These are phyloP conservation scores for Mionectes macconnelli DNA, from an alignment of 2,113 vertebrate species.

Conservation along the genomic window DNA sequence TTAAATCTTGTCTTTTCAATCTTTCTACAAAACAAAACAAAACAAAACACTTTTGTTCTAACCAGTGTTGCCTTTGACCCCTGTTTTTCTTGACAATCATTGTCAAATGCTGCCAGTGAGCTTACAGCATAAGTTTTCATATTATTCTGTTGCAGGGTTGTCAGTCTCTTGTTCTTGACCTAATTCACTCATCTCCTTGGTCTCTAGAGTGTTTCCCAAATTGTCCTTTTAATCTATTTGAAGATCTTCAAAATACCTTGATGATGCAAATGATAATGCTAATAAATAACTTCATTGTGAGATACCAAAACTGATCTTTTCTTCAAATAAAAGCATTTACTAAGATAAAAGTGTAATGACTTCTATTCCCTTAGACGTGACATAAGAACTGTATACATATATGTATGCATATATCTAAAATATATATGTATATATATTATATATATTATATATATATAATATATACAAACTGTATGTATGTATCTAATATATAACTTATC, in stretches of 20 bases:
- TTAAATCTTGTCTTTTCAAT: background rate
- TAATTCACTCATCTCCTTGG: background rate
- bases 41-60: background rate
- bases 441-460: no score
- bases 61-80: background rate
- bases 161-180: background rate
- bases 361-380: background rate
- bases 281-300: background rate
- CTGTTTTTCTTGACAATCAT: background rate
- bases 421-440: no score
- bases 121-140: background rate
- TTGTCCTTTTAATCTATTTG: background rate
- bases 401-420: no score
- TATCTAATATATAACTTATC: background rate
- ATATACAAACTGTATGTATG: no score
- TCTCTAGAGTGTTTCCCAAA: background rate
- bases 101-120: background rate
- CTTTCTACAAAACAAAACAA: background rate
- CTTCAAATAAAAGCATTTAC: background rate
- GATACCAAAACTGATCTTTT: background rate
- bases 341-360: background rate
- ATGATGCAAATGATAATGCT: background rate
- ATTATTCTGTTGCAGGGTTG: background rate
- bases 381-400: accelerated
- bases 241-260: background rate